Conservation (phyloP, 2,113 vertebrate species). For the Gobius niger region DNA sequence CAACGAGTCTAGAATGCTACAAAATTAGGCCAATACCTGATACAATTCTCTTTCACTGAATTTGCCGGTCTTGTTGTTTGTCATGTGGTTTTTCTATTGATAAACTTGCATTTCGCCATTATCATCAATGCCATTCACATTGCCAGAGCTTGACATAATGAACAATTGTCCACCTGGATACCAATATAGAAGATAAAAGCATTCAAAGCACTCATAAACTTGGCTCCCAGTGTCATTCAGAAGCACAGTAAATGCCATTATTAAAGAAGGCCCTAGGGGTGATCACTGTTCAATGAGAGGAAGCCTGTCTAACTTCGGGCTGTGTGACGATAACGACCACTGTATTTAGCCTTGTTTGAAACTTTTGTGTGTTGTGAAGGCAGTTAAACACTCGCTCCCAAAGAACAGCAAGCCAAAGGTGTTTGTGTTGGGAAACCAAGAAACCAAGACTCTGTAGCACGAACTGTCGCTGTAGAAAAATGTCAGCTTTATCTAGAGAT, state of each 20-base stretch:
- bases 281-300: background rate
- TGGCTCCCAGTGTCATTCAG: background rate
- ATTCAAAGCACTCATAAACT: background rate
- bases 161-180: background rate
- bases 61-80: no score
- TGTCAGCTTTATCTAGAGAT: background rate
- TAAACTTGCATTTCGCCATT: background rate
- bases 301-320: background rate
- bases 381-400: constrained; percentile 7
- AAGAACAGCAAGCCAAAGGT: background rate
- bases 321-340: constrained; percentile 16
- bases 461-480: background rate
- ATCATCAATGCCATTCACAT: background rate
- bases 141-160: background rate
- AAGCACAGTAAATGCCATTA: background rate
- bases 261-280: background rate
- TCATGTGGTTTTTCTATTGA: background rate
- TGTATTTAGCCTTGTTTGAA: constrained; percentile 33
- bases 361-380: constrained; percentile 21
- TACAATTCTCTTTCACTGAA: constrained; percentile 12
- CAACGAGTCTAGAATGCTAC: no score
- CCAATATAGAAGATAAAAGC: background rate
- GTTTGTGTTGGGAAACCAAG: background rate
- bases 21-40: no score
- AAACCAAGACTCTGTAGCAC: background rate